Evolutionary conservation across 2,797 vertebrate species (phyloP), one percentile per base, ranked within the genome.

Genomic region (Cyprinodon diabolis): DNA sequence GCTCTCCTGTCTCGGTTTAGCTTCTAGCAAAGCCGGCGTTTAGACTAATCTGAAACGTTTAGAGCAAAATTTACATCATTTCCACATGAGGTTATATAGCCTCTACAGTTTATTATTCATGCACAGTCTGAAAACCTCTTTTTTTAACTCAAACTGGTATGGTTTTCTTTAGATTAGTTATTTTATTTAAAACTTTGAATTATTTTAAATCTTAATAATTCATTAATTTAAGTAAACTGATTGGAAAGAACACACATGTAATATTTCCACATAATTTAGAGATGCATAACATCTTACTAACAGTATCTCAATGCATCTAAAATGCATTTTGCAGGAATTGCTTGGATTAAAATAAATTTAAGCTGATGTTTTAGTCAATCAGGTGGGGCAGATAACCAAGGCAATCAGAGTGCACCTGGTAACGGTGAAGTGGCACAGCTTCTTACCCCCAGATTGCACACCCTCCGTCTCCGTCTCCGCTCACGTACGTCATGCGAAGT

Each of bases 31-130:
- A 40, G 19, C 43, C 37, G 21, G 14, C 55, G 48, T 47, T 66
- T 66, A 49, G 58, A 35, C 72, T 30, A 37, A 21, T 40, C 60
- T 7, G 23, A 67, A 30, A 80, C 66, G 19, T 37, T 75, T 17
- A 37, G 1, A 63, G 15, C 62, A 5, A 17, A 13, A 72, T 43
- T 21, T 43, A 54, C 63, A 71, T 74, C 66, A 52, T 25, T 40
- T 21, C 43, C 43, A 13, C 37, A 2, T 48, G 40, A 60, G 13
- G 35, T 37, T 48, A 30, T 35, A 71, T 5, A 35, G 48, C 17
- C 62, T 51, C 12, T 8, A 71, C 40, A 7, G 14, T 63, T 37
- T 60, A 25, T 21, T 17, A n/a, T 11, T 19, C 7, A 2, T 48
- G 48, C 58, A 0, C n/a, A 55, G 7, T 10, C 17, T 25, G 37